A percentile compares a stretch with the other conserved stretches of the same genome.
These are phyloP conservation scores for Drosophila mettleri DNA, from an alignment of 2,888 invertebrate species.

Conservation along the genomic window DNA sequence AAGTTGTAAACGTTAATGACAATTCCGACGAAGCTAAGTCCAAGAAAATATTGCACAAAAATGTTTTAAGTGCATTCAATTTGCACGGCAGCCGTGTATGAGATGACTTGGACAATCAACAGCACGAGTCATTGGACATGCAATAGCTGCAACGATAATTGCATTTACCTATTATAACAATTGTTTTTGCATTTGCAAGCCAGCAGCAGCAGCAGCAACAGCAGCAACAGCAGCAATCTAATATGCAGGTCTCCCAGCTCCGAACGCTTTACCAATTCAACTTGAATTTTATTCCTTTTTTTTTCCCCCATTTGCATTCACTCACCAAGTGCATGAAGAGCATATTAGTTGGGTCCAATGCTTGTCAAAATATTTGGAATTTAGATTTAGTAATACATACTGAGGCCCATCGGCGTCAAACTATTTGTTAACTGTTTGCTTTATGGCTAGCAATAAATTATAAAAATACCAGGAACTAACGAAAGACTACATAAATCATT, in stretches of 20 bases:
- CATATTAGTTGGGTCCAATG: not conserved
- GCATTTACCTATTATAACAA: constrained; percentile 22
- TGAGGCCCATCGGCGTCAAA: not conserved
- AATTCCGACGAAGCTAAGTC: constrained; percentile 57
- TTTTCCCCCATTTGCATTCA: not conserved
- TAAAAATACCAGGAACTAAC: not conserved
- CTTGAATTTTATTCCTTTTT: constrained; percentile 18
- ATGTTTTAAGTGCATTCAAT: constrained; percentile 62
- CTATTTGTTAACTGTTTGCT: not conserved
- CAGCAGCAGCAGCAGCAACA: not conserved
- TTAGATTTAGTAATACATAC: not conserved
- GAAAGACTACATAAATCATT: constrained; percentile 1
- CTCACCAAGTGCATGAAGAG: not conserved
- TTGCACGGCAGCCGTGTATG: constrained; percentile 41
- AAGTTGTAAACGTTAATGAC: constrained; percentile 69
- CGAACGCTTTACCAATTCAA: constrained; percentile 57
- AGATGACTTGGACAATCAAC: constrained; percentile 58
- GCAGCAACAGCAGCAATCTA: constrained; percentile 45
- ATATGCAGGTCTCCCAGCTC: constrained; percentile 34
- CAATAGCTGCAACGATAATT: constrained; percentile 27
- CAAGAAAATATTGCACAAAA: constrained; percentile 67
- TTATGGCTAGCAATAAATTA: too few relatives aligned
- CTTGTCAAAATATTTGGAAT: not conserved
- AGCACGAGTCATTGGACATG: constrained; percentile 70
- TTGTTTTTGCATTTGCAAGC: constrained; percentile 14